Base-by-base conservation (phyloP, 2,113 vertebrate genomes). In the Myotis yumanensis region DNA sequence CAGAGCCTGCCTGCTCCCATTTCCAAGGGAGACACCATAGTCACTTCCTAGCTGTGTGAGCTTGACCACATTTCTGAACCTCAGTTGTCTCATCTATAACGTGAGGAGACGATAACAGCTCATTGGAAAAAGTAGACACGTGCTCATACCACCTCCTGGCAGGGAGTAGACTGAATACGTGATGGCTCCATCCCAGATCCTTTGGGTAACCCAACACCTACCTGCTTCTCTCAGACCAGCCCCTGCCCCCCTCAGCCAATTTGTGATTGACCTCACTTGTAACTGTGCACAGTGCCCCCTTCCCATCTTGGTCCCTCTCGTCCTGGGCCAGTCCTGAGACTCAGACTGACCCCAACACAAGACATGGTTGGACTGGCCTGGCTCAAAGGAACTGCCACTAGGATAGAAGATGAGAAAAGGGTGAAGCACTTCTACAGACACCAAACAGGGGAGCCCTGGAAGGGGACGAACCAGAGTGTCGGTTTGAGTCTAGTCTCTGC, bases 131-230 rank as follows among this genome's bases (percentile, higher is more conserved):
- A 72, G 10, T 7, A 40, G 37, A n/a, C 12, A 11, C 7, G 2
- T 16, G 8, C 2, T 14, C 25, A 54, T 35, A 12, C 30, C 17
- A 54, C 4, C 64, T 32, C 51, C 66, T 5, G 5, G 25, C 75
- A 9, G 0, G 0, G 6, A 9, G 16, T 6, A 22, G 9, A 10
- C 25, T 25, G 20, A 22, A 18, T 35, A 40, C 8, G 2, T 4
- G 14, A 66, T 1, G 35, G 59, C 7, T 17, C 17, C 52, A 2
- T 3, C 73, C 37, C 28, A 2, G 4, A 30, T 17, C 18, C 14
- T 48, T 30, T 28, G 2, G 8, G 18, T 32, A n/a, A 25, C 3
- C 17, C 40, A 4, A 0, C 0, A 9, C 2, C 15, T 0, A 3
- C 30, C 32, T 46, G 28, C 28, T 20, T 32, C 57, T 59, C 18